Percentiles rank a stretch among this genome's conserved stretches.
These are phyloP conservation scores for Ectropis grisescens DNA, from an alignment of 1,140 invertebrate genomes.

Conservation along the genomic window DNA sequence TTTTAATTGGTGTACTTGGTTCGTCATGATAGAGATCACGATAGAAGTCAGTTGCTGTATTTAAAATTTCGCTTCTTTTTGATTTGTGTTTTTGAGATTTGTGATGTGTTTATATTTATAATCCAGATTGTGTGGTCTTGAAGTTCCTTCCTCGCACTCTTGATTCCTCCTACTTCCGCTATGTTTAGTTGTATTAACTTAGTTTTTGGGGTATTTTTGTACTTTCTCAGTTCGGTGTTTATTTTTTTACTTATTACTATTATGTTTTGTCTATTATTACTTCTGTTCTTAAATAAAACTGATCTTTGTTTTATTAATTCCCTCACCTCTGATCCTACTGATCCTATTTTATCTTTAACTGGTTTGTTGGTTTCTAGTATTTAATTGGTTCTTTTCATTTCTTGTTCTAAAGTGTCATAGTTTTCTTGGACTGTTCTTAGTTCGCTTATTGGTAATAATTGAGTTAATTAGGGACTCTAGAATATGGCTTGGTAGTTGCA, in stretches of 20 bases:
- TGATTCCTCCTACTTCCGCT: constrained; percentile 7
- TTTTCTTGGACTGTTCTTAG: constrained; percentile 5
- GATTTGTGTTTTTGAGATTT: constrained; percentile 7
- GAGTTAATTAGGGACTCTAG: constrained; percentile 8
- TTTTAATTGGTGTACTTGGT: not conserved
- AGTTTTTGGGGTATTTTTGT: constrained; percentile 3
- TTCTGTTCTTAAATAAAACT: constrained; percentile 8
- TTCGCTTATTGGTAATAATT: constrained; percentile 3
- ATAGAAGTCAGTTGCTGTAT: constrained; percentile 8
- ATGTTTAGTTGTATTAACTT: constrained; percentile 3
- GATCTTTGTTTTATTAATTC: constrained; percentile 8
- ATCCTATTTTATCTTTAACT: constrained; percentile 10
- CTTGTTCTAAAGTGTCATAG: constrained; percentile 10
- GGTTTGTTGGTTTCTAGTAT: constrained; percentile 3
- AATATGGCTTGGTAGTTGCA: constrained; percentile 5
- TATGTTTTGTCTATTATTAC: constrained; percentile 11
- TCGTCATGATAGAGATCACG: constrained; percentile 6
- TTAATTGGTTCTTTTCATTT: constrained; percentile 9
- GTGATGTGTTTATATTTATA: constrained; percentile 7
- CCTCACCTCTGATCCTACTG: constrained; percentile 14
- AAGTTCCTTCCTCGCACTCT: constrained; percentile 9
- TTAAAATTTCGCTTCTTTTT: constrained; percentile 9
- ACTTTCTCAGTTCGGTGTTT: constrained; percentile 7
- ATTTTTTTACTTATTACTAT: constrained; percentile 12
- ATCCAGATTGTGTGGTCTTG: constrained; percentile 10